Evolutionary conservation across 2,113 vertebrate genomes (phyloP).

Genomic region (Hippocampus guttulatus): DNA sequence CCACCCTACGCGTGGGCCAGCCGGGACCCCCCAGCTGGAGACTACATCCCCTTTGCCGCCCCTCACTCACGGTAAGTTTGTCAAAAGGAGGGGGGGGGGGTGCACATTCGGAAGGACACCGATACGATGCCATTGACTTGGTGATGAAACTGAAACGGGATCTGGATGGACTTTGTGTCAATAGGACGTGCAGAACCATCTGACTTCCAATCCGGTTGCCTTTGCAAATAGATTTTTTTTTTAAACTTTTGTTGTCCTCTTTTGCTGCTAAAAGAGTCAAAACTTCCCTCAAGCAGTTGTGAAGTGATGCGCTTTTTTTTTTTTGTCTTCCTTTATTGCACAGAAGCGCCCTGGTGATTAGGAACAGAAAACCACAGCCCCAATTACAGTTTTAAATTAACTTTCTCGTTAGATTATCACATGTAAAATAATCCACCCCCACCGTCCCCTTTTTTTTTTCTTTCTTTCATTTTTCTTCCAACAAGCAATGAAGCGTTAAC

Average conservation of each 20-base stretch:
- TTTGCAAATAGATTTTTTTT: neutral
- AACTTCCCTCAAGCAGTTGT: conserved; percentile 1
- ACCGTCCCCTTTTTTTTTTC: conserved; percentile 39
- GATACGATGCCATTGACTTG: too few relatives aligned
- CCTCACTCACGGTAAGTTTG: conserved; percentile 74
- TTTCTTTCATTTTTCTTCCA: conserved; percentile 70
- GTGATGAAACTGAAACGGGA: neutral
- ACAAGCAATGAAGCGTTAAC: conserved; percentile 74
- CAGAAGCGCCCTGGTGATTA: conserved; percentile 67
- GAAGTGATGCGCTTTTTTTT: conserved; percentile 50
- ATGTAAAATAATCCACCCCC: conserved; percentile 72
- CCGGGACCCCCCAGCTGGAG: conserved; percentile 68
- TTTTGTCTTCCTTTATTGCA: conserved; percentile 47
- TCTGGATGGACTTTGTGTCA: neutral
- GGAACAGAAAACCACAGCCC: conserved; percentile 70
- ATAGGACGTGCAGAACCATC: neutral
- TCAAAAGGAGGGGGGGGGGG: too few relatives aligned
- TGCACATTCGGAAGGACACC: neutral
- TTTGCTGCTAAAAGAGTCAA: neutral
- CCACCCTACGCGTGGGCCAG: conserved; percentile 77
- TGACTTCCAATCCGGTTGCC: too few relatives aligned
- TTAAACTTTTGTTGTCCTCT: too few relatives aligned
- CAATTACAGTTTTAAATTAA: conserved; percentile 84
- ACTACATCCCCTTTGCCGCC: conserved; percentile 71
- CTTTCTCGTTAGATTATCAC: conserved; percentile 79